phyloP scores from a whole-genome alignment of 2,113 vertebrate species.

The Lampris incognitus region DNA sequence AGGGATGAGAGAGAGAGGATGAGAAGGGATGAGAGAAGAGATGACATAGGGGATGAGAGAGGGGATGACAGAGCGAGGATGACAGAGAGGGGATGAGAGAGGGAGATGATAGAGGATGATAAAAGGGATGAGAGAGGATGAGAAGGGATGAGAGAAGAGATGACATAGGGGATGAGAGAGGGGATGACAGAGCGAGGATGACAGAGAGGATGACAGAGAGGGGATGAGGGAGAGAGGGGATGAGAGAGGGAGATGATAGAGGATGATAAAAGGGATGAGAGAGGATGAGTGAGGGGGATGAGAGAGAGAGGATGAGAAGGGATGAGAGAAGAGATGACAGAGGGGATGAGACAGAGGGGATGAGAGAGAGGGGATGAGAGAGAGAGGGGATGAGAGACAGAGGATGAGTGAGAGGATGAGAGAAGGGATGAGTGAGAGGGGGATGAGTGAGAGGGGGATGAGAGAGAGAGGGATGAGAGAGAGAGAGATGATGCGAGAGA shows the following conservation, averaged over 20 bases:
- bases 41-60: background rate
- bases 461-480: no score
- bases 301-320: background rate
- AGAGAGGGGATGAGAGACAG: no score
- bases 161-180: no score
- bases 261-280: background rate
- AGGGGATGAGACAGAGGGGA: background rate
- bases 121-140: no score
- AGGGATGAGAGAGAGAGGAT: background rate
- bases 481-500: no score
- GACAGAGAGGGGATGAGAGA: background rate
- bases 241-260: background rate
- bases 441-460: no score
- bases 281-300: background rate
- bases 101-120: background rate
- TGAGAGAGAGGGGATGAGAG: background rate
- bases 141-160: no score
- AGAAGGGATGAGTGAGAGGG: background rate
- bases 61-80: background rate
- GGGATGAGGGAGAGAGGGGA: no score
- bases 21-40: slow-evolving; percentile 8
- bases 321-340: slow-evolving; percentile 8
- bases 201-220: no score
- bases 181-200: no score
- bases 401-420: background rate